Percentiles rank a stretch among this genome's conserved stretches.
These are phyloP conservation scores for Ahaetulla prasina DNA, from an alignment of 2,113 vertebrate genomes.

Conservation along the genomic window DNA sequence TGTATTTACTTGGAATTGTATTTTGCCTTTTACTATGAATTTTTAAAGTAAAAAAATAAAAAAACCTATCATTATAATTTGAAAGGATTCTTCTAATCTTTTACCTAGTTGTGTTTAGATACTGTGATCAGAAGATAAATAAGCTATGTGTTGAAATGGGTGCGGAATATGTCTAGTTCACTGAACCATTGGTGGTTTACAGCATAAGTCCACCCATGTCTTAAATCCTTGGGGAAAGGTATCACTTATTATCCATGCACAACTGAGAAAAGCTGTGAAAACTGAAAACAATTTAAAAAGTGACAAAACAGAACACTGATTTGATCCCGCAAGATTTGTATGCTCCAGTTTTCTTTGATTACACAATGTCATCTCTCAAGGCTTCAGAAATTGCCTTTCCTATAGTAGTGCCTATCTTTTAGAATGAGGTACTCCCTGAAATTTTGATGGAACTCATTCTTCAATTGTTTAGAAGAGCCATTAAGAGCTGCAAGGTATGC, in stretches of 20 bases:
- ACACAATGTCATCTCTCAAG: not conserved
- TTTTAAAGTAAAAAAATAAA: not conserved
- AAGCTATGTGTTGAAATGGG: not conserved
- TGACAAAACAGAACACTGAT: not conserved
- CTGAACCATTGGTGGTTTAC: not conserved
- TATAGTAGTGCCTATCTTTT: not conserved
- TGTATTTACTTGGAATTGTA: not conserved
- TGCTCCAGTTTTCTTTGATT: not conserved
- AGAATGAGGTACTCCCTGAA: not conserved
- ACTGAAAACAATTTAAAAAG: not conserved
- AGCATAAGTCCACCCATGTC: not conserved
- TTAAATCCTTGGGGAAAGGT: not conserved
- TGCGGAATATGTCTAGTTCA: not conserved
- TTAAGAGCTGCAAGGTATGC: not conserved
- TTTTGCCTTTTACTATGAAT: not conserved
- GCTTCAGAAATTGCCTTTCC: not conserved
- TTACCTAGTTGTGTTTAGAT: not conserved
- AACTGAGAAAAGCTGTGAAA: not conserved
- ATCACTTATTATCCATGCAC: not conserved
- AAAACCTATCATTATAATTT: not conserved
- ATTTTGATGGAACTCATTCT: not conserved
- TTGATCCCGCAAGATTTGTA: not conserved
- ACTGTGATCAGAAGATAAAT: not conserved
- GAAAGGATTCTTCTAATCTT: not conserved
- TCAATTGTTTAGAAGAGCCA: not conserved